phyloP scores from a whole-genome alignment of 2,797 vertebrate species.

The Selene dorsalis region DNA sequence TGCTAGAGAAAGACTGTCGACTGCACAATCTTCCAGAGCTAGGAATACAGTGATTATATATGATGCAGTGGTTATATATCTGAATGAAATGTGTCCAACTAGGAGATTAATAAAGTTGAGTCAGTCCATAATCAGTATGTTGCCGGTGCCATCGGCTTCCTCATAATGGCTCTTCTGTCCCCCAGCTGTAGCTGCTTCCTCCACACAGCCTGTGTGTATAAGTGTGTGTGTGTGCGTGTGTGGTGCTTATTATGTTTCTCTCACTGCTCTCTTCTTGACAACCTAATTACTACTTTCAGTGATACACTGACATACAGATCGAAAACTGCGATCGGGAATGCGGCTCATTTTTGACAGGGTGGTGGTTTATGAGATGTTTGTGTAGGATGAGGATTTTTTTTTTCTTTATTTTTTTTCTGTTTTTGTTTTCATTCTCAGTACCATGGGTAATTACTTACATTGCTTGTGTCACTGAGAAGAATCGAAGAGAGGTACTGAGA shows the following conservation, averaged over 20 bases:
- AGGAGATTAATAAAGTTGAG: conserved; percentile 14
- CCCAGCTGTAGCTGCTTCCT: conserved; percentile 63
- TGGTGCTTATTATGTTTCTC: conserved; percentile 70
- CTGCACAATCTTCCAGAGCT: no score
- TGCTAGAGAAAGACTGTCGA: not conserved
- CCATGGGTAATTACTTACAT: conserved; percentile 65
- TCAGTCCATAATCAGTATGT: conserved; percentile 39
- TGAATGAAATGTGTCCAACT: conserved; percentile 40
- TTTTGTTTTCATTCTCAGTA: conserved; percentile 53
- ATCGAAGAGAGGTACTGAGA: conserved; percentile 15
- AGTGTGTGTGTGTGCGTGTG: conserved; percentile 21
- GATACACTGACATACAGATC: conserved; percentile 73
- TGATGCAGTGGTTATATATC: not conserved
- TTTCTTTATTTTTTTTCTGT: not conserved
- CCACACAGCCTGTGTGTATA: not conserved
- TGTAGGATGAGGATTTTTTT: conserved; percentile 49
- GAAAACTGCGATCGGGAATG: conserved; percentile 70
- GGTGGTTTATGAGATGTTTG: conserved; percentile 74
- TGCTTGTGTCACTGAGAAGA: conserved; percentile 48
- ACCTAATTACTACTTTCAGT: conserved; percentile 79
- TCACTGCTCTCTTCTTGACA: conserved; percentile 73
- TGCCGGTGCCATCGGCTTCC: conserved; percentile 55
- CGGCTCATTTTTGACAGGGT: conserved; percentile 73
- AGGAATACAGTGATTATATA: no score
- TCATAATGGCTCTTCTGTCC: conserved; percentile 67